Conservation (phyloP, 2,797 vertebrate species). For the Fistularia tabacaria region DNA sequence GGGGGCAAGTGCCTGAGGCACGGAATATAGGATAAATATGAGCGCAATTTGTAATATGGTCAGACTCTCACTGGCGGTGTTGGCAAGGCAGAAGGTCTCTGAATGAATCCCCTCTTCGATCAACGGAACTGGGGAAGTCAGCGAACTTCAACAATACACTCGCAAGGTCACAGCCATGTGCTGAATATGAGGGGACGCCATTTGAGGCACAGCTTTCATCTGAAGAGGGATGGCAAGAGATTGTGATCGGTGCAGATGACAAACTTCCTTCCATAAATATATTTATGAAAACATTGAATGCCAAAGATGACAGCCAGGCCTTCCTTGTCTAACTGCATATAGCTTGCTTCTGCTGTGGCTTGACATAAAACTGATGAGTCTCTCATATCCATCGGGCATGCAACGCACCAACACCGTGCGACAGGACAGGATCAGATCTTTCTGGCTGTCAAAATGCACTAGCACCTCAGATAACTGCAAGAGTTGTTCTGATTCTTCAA, state of each 20-base stretch:
- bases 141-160: too few relatives aligned
- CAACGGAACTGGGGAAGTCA: too few relatives aligned
- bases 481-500: neutral
- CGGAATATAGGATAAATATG: too few relatives aligned
- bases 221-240: neutral
- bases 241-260: neutral
- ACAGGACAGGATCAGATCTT: conserved; percentile 1
- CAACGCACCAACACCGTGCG: neutral
- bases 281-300: neutral
- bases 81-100: too few relatives aligned
- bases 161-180: neutral
- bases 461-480: neutral
- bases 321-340: neutral
- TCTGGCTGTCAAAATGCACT: neutral
- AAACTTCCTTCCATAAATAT: neutral
- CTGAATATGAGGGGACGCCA: neutral
- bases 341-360: neutral
- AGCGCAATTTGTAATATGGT: too few relatives aligned
- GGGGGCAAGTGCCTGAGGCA: too few relatives aligned
- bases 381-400: neutral
- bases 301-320: conserved; percentile 1
- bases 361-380: neutral
- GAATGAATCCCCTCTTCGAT: too few relatives aligned
- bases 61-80: too few relatives aligned
- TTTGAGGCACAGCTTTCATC: neutral